A percentile compares a stretch with the other conserved stretches of the same genome.
Evolutionary conservation across 2,888 invertebrate genomes (phyloP).

Genomic region (Ferrisia virgata): DNA sequence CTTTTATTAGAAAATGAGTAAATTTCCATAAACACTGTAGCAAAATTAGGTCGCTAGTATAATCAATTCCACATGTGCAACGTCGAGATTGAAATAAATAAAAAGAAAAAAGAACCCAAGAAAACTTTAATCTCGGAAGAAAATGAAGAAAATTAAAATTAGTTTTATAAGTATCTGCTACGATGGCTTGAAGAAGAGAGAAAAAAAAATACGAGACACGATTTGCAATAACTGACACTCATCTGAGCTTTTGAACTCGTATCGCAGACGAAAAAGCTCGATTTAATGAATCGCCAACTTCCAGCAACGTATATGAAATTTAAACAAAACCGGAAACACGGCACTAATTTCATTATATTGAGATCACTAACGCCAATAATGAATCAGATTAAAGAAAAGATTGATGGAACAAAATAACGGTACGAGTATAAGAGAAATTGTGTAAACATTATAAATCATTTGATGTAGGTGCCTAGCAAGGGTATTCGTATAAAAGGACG

Average conservation of each 20-base stretch:
- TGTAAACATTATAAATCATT: slow-evolving; percentile 17
- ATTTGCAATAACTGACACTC: not conserved
- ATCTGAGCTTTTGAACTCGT: not conserved
- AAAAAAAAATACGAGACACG: not conserved
- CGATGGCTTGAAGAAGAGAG: no score
- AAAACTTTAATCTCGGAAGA: not conserved
- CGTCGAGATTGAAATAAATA: not conserved
- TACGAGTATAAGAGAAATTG: no score
- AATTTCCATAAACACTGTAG: no score
- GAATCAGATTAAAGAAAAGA: slow-evolving; percentile 20
- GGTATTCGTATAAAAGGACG: not conserved
- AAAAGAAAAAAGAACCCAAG: not conserved
- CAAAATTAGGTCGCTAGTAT: no score
- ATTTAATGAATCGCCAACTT: slow-evolving; percentile 1
- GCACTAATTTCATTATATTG: not conserved
- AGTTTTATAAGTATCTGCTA: not conserved
- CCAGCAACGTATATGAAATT: not conserved
- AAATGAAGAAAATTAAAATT: not conserved
- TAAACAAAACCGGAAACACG: not conserved
- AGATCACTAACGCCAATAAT: slow-evolving; percentile 9
- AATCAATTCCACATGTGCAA: no score
- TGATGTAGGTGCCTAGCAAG: not conserved
- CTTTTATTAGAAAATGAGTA: no score
- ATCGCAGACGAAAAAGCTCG: not conserved
- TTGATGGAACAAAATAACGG: not conserved